Percentiles rank a stretch among this genome's conserved stretches.
Evolutionary conservation across 1,140 invertebrate genomes (phyloP).

Genomic region (Tetraneura akinire): DNA sequence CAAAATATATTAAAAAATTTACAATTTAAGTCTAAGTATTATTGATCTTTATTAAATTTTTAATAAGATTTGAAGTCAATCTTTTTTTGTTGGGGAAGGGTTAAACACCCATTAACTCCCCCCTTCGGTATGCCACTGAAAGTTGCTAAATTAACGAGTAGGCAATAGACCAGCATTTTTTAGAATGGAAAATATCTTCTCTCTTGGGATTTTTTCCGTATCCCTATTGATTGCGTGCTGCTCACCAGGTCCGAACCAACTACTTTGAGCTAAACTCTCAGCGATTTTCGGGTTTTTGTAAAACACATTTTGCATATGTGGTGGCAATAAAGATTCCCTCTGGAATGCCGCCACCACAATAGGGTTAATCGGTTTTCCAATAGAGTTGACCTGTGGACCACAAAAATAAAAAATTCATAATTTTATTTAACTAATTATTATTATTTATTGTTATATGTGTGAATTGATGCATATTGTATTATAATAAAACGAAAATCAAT

Average conservation of each 20-base stretch:
- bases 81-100: too few relatives aligned
- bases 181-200: slow-evolving; percentile 73
- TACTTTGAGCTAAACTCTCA: slow-evolving; percentile 71
- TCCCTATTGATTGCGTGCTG: slow-evolving; percentile 69
- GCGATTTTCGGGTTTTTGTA: slow-evolving; percentile 75
- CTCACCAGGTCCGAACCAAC: slow-evolving; percentile 65
- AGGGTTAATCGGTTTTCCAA: slow-evolving; percentile 60
- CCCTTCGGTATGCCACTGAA: too few relatives aligned
- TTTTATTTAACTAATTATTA: too few relatives aligned
- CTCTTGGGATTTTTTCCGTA: slow-evolving; percentile 75
- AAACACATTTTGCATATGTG: slow-evolving; percentile 70
- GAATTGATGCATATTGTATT: too few relatives aligned
- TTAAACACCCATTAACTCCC: too few relatives aligned
- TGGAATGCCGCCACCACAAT: slow-evolving; percentile 65
- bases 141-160: background rate
- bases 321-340: slow-evolving; percentile 65
- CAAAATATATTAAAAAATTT: too few relatives aligned
- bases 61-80: too few relatives aligned
- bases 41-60: too few relatives aligned
- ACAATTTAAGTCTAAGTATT: too few relatives aligned
- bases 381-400: slow-evolving; percentile 25
- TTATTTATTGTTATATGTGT: too few relatives aligned
- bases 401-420: too few relatives aligned
- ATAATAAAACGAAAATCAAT: too few relatives aligned
- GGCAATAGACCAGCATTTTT: slow-evolving; percentile 67